Conservation (phyloP, 2,113 vertebrate species). For the Anoura caudifer region DNA sequence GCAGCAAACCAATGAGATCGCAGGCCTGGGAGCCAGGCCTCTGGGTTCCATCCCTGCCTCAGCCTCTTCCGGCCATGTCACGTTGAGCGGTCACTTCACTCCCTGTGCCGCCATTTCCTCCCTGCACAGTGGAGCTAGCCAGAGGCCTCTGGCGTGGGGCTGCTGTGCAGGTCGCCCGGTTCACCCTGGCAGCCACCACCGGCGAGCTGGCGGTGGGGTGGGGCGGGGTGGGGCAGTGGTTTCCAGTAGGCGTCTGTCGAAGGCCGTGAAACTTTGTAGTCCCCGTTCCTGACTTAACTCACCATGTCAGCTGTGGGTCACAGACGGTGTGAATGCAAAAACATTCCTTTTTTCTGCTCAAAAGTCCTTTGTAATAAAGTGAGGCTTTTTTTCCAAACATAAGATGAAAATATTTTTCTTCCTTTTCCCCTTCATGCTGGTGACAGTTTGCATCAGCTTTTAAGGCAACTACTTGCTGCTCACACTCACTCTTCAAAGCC, state of each 20-base stretch:
- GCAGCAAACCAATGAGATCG: not conserved
- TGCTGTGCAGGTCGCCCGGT: not conserved
- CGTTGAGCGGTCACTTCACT: fast-evolving
- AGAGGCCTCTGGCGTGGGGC: not conserved
- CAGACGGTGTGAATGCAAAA: not conserved
- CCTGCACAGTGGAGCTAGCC: not conserved
- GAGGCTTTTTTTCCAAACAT: not conserved
- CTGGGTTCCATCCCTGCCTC: not conserved
- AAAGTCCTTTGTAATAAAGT: not conserved
- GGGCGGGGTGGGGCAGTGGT: fast-evolving
- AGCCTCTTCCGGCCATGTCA: fast-evolving
- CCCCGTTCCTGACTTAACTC: not conserved
- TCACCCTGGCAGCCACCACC: no score
- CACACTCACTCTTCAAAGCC: no score
- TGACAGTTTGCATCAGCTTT: not conserved
- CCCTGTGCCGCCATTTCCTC: not conserved
- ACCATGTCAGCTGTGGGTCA: not conserved
- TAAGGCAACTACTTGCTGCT: not conserved
- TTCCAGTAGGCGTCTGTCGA: not conserved
- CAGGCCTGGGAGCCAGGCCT: not conserved
- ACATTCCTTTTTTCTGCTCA: not conserved
- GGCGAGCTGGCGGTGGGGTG: fast-evolving
- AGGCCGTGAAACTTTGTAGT: not conserved
- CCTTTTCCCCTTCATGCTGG: not conserved
- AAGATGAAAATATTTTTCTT: not conserved